Percentiles rank a stretch among this genome's conserved stretches.
Conservation (phyloP, 2,888 invertebrate species). For the Nemotelus nigrinus region DNA sequence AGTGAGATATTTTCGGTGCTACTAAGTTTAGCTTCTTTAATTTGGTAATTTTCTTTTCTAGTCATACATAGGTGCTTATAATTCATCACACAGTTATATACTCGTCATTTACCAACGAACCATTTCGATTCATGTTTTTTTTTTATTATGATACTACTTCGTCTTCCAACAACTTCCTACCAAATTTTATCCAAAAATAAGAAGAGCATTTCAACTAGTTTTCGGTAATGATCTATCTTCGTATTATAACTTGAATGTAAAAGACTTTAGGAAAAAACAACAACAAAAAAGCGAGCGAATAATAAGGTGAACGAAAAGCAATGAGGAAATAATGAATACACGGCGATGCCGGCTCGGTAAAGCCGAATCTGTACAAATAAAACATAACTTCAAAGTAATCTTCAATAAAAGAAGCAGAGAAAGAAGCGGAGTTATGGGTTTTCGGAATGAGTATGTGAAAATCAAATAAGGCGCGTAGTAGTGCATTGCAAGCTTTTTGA, state of each 20-base stretch:
- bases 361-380: no score
- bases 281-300: background rate
- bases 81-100: constrained; percentile 8
- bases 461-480: no score
- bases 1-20: no score
- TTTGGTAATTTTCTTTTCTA: constrained; percentile 22
- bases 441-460: no score
- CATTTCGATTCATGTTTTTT: background rate
- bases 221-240: background rate
- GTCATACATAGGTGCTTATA: background rate
- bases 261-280: background rate
- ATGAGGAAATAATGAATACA: background rate
- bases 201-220: background rate
- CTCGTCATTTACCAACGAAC: background rate
- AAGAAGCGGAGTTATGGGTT: no score
- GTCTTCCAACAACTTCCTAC: background rate
- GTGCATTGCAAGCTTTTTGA: no score
- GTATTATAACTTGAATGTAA: no score
- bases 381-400: no score
- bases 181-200: background rate
- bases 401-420: no score
- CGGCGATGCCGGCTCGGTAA: no score
- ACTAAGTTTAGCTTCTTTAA: background rate
- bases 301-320: background rate
- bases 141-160: background rate